Conservation (phyloP, 2,797 vertebrate genomes). For the Tokudaia muenninki region DNA sequence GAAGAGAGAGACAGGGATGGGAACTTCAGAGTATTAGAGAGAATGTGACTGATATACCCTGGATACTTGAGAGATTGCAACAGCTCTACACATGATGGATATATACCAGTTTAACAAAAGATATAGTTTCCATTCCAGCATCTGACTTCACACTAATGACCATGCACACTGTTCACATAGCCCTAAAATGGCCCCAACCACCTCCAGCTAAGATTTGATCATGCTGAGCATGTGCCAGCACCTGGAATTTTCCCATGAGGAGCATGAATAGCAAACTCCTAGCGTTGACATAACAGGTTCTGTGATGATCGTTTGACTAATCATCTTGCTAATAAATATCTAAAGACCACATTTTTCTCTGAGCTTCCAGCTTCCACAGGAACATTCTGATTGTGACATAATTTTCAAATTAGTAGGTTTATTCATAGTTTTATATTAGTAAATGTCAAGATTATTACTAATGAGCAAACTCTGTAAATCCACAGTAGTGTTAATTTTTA, state of each 20-base stretch:
- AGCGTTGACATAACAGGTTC: conserved; percentile 51
- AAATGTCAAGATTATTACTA: conserved; percentile 78
- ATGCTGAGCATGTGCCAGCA: neutral
- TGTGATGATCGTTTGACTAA: conserved; percentile 74
- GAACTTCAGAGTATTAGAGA: neutral
- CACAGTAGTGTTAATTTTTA: conserved; percentile 68
- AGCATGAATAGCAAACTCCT: conserved; percentile 51
- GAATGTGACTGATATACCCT: neutral
- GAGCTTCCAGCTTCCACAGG: conserved; percentile 67
- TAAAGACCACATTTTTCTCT: conserved; percentile 74
- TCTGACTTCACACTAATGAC: neutral
- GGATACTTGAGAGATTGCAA: neutral
- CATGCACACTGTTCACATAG: neutral
- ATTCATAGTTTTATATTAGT: conserved; percentile 82
- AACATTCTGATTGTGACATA: conserved; percentile 69
- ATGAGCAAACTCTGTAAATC: conserved; percentile 76
- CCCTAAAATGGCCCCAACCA: neutral
- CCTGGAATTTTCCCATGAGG: conserved; percentile 29
- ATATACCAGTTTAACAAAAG: neutral
- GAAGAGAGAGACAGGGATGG: neutral
- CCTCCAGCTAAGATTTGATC: neutral
- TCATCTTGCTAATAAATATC: conserved; percentile 81
- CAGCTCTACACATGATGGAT: neutral
- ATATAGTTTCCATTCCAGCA: neutral
- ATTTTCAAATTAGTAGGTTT: conserved; percentile 80